Conservation (phyloP, 2,113 vertebrate species). For the Loxodonta africana region DNA sequence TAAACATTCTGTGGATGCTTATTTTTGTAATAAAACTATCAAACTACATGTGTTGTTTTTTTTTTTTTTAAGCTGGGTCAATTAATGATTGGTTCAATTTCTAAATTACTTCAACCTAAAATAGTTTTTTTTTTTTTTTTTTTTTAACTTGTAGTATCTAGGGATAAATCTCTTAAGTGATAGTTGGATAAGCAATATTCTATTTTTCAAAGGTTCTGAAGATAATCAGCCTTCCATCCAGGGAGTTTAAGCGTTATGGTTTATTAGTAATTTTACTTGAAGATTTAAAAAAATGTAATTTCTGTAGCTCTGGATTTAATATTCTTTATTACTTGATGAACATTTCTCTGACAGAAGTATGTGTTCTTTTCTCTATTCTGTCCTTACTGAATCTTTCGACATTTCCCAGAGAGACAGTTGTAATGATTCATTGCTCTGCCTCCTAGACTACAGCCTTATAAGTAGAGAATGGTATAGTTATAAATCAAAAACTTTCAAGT, state of each 20-base stretch:
- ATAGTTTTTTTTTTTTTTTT: neutral
- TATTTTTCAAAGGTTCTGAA: constrained; percentile 7
- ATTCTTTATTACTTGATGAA: constrained; percentile 56
- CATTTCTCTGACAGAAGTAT: constrained; percentile 58
- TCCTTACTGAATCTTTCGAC: constrained; percentile 77
- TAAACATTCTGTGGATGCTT: constrained; percentile 90
- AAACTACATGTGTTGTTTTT: constrained; percentile 69
- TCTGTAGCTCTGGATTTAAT: constrained; percentile 42
- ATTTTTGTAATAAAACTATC: constrained; percentile 88
- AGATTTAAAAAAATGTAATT: constrained; percentile 60
- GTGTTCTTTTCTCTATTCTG: constrained; percentile 68
- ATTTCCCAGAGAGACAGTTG: constrained; percentile 79
- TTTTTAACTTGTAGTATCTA: constrained; percentile 18
- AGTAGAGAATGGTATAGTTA: constrained; percentile 73
- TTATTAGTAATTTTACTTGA: constrained; percentile 59
- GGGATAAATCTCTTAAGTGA: neutral
- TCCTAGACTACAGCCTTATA: constrained; percentile 65
- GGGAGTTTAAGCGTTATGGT: constrained; percentile 33
- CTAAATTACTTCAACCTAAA: constrained; percentile 62
- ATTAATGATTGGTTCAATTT: constrained; percentile 70
- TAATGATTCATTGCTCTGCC: constrained; percentile 81
- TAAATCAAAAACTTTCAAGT: constrained; percentile 80
- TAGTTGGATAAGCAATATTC: constrained; percentile 13
- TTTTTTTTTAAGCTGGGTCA: neutral
- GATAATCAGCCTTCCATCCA: constrained; percentile 11